These are phyloP conservation scores for Acanthococcus lagerstroemiae DNA, from an alignment of 2,888 invertebrate species.

Conservation along the genomic window DNA sequence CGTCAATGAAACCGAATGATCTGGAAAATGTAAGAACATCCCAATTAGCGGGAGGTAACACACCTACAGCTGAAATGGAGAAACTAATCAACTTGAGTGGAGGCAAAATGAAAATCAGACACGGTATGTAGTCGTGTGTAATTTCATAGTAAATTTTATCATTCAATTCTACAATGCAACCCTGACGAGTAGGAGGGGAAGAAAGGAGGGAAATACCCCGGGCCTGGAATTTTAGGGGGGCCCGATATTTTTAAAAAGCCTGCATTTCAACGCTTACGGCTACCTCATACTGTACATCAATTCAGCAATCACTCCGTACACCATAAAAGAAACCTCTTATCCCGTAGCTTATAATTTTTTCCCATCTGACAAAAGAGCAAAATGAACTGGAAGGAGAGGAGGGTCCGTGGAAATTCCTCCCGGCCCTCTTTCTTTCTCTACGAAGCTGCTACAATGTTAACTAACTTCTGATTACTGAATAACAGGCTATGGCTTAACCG, in stretches of 20 bases:
- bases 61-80: constrained; percentile 46
- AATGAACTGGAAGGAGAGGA: too few relatives aligned
- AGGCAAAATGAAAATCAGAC: constrained; percentile 42
- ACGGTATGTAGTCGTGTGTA: constrained; percentile 42
- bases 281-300: too few relatives aligned
- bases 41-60: constrained; percentile 63
- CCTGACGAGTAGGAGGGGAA: too few relatives aligned
- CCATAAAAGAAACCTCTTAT: too few relatives aligned
- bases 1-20: constrained; percentile 56
- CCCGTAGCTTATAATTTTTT: too few relatives aligned
- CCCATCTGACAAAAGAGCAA: too few relatives aligned
- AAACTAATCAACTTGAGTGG: constrained; percentile 43
- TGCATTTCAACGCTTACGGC: neutral
- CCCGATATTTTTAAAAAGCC: too few relatives aligned
- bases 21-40: constrained; percentile 54
- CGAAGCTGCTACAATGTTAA: neutral
- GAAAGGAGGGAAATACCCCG: too few relatives aligned
- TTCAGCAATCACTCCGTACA: too few relatives aligned
- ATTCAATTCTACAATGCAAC: neutral
- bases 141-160: neutral
- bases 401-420: too few relatives aligned
- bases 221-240: too few relatives aligned
- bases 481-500: constrained; percentile 25
- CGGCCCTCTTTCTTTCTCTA: neutral
- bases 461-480: neutral